Base-by-base conservation (phyloP, 2,888 invertebrate species). In the Polydrusus cervinus region DNA sequence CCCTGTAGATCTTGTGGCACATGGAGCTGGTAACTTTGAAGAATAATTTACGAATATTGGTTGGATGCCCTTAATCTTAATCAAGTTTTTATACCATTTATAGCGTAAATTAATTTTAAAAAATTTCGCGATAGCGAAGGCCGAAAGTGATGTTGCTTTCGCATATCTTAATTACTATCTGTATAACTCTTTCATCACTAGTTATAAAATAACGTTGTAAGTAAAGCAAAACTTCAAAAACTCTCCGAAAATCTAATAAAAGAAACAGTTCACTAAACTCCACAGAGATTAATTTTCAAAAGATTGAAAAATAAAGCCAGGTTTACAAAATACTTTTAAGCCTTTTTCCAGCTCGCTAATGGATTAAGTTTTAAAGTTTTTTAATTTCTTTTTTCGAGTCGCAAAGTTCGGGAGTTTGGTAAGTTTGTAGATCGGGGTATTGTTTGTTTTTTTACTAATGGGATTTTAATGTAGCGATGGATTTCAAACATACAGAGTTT, bases 331-430 rank as follows among this genome's bases (percentile, higher is more conserved):
- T 53, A 67, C 73, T 73, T 73, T 73, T 67, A 67, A 61, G 67
- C 53, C 73, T 73, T 67, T 65, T 73, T 62, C 16, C 61, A 13
- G 67, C 73, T 60, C 60, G 60, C 73, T 73, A 73, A 73, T 73
- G 73, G 73, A 73, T 67, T 68, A 68, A 68, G 73, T 67, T 73
- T 67, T 68, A 53, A 68, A 73, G 73, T 73, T 73, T 73, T 73
- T 73, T 73, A 67, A 67, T 73, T 68, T 61, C 73, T 68, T 73
- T 67, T 68, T 66, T 65, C 9, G 47, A 66, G 66, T 51, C 20
- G 66, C 66, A 38, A 51, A 51, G 53, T 66, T 66, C 11, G 18
- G 20, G 18, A 66, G 53, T 51, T 53, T 6, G 53, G 38, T 20
- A 40, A 66, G 38, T 66, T n/a, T 53, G 30, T 66, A 40, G 66